Base-by-base conservation (phyloP, 2,797 vertebrate genomes). In the Coccyzus lansbergi region DNA sequence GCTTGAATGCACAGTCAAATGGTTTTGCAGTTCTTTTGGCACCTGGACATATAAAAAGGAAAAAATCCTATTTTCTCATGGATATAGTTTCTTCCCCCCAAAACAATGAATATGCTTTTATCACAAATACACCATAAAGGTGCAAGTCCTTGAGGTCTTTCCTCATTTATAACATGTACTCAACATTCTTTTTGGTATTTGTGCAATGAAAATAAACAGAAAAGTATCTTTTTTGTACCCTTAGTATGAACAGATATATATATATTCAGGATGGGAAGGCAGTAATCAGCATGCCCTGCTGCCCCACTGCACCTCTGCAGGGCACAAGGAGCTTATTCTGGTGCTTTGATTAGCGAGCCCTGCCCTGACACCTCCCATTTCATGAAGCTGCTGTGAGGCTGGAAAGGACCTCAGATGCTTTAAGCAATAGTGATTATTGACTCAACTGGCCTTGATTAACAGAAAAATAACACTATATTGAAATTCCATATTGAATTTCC, bases 161-260 rank as follows among this genome's bases (percentile, higher is more conserved):
- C 19, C 15, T 46, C 26, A 31, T 40, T 86, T 71, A 69, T 13
- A 13, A 69, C 13, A 13, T 1, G 3, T 44, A 26, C 58, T 56
- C 31, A 77, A 10, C 19, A 46, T 19, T 51, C 10, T 8, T 20
- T 36, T 64, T 78, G 29, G 6, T 17, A 49, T 55, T 74, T 44
- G 10, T 21, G 7, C 12, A 55, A 28, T 9, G 8, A 80, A 87
- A 67, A 72, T 15, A 59, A 72, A 76, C 76, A 16, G 7, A 59
- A 70, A 51, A 65, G 33, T 4, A 18, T 0, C n/a, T 3, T 34
- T 63, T 88, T 63, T 51, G 3, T 10, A 12, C 17, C 25, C 81
- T 40, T 29, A 25, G 7, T 15, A 18, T 2, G 22, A 51, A 6
- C 6, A 67, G 4, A 15, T 29, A 7, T 5, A 2, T 5, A 2